Evolutionary conservation across 2,888 invertebrate species (phyloP).

Genomic region (Smittia sp.): DNA sequence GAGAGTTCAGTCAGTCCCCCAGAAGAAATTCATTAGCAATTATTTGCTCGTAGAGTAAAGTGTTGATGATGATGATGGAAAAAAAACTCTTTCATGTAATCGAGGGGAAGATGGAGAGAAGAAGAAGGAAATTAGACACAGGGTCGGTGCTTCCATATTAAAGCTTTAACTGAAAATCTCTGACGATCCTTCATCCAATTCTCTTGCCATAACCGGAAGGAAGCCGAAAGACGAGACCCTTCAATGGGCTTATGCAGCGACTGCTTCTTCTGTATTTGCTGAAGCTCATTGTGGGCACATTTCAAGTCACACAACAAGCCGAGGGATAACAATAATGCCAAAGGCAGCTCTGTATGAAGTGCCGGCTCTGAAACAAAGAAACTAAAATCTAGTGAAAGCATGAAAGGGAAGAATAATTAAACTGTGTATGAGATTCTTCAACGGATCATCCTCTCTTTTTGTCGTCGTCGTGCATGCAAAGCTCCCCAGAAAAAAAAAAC

Average conservation of each 20-base stretch:
- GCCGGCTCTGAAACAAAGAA: constrained; percentile 37
- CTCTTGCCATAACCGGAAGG: constrained; percentile 30
- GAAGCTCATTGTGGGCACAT: no score
- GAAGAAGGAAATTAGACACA: constrained; percentile 27
- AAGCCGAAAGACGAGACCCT: neutral
- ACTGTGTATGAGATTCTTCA: constrained; percentile 1
- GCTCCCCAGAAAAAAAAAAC: constrained; percentile 21
- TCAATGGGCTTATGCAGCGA: no score
- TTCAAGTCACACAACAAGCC: neutral
- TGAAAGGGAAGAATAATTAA: neutral
- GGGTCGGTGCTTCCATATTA: constrained; percentile 38
- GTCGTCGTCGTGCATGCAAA: constrained; percentile 36
- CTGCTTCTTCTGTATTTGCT: no score
- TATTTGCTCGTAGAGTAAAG: constrained; percentile 35
- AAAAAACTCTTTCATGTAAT: constrained; percentile 11
- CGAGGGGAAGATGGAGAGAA: neutral
- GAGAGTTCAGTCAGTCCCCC: constrained; percentile 37
- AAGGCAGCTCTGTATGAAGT: constrained; percentile 37
- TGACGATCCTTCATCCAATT: neutral
- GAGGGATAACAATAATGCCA: constrained; percentile 30
- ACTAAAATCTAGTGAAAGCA: neutral
- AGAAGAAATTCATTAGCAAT: constrained; percentile 27
- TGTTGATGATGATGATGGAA: neutral
- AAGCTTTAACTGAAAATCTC: constrained; percentile 28
- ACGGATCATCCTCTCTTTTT: constrained; percentile 31